A percentile compares a stretch with the other conserved stretches of the same genome.
These are phyloP conservation scores for Agrilus planipennis DNA, from an alignment of 1,140 invertebrate genomes.

Conservation along the genomic window DNA sequence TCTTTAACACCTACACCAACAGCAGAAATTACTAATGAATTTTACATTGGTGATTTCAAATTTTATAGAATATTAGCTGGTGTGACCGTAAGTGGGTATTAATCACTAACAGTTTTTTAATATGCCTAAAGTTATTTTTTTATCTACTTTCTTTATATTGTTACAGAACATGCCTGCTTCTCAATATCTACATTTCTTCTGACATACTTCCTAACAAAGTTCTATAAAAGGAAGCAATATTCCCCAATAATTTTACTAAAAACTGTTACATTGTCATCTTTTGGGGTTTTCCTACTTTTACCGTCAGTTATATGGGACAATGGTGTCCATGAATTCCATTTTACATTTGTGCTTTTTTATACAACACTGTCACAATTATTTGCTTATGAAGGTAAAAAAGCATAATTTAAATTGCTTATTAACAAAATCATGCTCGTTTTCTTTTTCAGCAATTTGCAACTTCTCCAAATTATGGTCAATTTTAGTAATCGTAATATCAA, in stretches of 20 bases:
- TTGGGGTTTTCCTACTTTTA: slow-evolving; percentile 37
- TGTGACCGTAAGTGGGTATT: too few relatives aligned
- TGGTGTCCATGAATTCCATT: slow-evolving; percentile 28
- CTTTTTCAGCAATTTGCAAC: slow-evolving; percentile 20
- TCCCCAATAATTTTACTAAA: too few relatives aligned
- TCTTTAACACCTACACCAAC: slow-evolving; percentile 9
- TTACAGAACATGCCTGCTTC: slow-evolving; percentile 22
- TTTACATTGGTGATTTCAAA: slow-evolving; percentile 23
- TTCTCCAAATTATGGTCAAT: slow-evolving; percentile 28
- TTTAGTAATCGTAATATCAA: slow-evolving; percentile 20
- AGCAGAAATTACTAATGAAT: slow-evolving; percentile 25
- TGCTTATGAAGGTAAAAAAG: slow-evolving; percentile 27
- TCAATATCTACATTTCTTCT: slow-evolving; percentile 19
- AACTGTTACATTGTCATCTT: slow-evolving; percentile 35
- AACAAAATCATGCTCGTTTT: slow-evolving; percentile 8
- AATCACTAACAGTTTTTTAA: too few relatives aligned
- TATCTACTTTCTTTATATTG: neutral
- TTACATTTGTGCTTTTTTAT: slow-evolving; percentile 27
- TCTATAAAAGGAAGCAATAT: too few relatives aligned
- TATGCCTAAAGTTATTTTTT: slow-evolving; percentile 1
- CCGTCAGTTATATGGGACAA: slow-evolving; percentile 40
- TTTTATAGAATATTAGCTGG: slow-evolving; percentile 26
- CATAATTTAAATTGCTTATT: slow-evolving; percentile 4
- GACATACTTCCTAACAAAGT: slow-evolving; percentile 23
- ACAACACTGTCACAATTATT: slow-evolving; percentile 29